phyloP scores from a whole-genome alignment of 1,140 invertebrate genomes.

The Musca vetustissima region DNA sequence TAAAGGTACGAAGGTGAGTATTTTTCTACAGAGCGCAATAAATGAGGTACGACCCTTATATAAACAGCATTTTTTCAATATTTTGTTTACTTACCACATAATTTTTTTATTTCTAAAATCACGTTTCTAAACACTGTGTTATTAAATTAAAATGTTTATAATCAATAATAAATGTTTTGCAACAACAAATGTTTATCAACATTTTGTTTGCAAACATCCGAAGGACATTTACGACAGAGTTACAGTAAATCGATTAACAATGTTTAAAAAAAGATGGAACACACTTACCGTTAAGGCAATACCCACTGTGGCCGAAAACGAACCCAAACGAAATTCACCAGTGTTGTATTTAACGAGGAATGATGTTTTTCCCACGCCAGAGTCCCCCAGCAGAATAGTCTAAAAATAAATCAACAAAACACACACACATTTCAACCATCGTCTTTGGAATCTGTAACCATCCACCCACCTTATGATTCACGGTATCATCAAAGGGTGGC shows the following conservation, averaged over 20 bases:
- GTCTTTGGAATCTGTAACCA: not conserved
- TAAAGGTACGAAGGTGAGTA: too few species aligned
- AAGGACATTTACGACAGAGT: not conserved
- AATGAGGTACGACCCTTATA: too few species aligned
- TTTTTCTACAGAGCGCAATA: too few species aligned
- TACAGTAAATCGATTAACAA: not conserved
- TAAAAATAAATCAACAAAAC: conserved; percentile 18
- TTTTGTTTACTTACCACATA: too few species aligned
- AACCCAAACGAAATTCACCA: conserved; percentile 86
- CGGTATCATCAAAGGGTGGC: conserved; percentile 48
- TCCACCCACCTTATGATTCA: conserved; percentile 45
- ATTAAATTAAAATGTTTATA: too few species aligned
- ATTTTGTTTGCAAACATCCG: not conserved
- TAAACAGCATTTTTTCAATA: too few species aligned
- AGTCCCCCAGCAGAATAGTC: conserved; percentile 74
- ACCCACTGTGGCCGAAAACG: conserved; percentile 91
- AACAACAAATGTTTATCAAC: not conserved
- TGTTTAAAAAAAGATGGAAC: not conserved
- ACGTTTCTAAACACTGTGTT: too few species aligned
- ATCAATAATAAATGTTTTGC: not conserved
- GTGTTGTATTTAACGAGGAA: conserved; percentile 95
- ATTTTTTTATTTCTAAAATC: too few species aligned
- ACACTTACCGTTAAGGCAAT: conserved; percentile 78
- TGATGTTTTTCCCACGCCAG: conserved; percentile 91
- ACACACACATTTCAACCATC: too few species aligned